phyloP scores from a whole-genome alignment of 2,888 invertebrate genomes.

The Xanthorhoe designata region DNA sequence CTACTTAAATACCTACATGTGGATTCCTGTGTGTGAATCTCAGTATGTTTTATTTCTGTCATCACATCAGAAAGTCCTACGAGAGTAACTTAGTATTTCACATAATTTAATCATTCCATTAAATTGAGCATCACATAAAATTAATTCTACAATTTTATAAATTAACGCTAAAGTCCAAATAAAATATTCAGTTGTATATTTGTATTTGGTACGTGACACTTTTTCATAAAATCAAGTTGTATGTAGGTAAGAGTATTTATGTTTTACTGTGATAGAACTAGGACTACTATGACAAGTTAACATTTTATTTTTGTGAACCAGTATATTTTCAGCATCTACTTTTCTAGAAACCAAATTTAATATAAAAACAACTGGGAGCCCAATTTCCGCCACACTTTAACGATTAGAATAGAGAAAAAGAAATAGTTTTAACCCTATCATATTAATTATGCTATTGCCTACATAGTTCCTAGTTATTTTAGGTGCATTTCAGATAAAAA shows the following conservation, averaged over 20 bases:
- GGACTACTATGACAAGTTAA: slow-evolving; percentile 60
- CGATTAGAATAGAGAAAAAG: not conserved
- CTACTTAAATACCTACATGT: slow-evolving; percentile 33
- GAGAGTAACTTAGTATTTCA: slow-evolving; percentile 47
- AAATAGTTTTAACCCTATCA: slow-evolving; percentile 4
- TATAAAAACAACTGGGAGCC: not conserved
- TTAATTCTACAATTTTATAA: not conserved
- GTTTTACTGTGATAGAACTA: slow-evolving; percentile 84
- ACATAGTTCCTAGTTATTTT: slow-evolving; percentile 74
- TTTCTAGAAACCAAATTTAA: slow-evolving; percentile 2
- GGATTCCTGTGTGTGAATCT: slow-evolving; percentile 61
- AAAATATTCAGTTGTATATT: slow-evolving; percentile 6
- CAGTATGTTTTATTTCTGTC: slow-evolving; percentile 44
- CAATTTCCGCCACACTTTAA: not conserved
- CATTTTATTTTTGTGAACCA: slow-evolving; percentile 30
- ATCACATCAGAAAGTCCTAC: slow-evolving; percentile 31
- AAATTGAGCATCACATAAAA: slow-evolving; percentile 46
- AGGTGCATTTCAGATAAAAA: slow-evolving; percentile 77
- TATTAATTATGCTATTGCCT: slow-evolving; percentile 23
- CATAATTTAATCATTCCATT: slow-evolving; percentile 66
- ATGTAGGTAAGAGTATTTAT: slow-evolving; percentile 61
- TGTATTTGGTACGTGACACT: slow-evolving; percentile 6
- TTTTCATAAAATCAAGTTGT: not conserved
- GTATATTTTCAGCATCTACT: slow-evolving; percentile 9
- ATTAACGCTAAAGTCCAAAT: not conserved